Evolutionary conservation across 2,113 vertebrate genomes (phyloP).

Genomic region (Paramisgurnus dabryanus): DNA sequence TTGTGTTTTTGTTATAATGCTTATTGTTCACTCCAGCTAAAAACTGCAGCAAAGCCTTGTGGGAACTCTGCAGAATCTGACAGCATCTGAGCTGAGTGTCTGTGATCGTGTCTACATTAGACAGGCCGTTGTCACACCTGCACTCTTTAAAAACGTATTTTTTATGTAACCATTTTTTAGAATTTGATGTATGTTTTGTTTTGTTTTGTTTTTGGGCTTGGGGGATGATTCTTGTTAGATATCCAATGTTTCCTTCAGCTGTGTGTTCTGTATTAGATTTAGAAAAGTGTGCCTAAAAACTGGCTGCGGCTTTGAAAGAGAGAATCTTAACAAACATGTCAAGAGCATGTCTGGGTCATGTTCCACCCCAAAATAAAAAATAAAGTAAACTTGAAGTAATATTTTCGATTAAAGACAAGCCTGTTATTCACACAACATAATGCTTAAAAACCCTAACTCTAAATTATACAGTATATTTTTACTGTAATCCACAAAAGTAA

Average conservation of each 20-base stretch:
- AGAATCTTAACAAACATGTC: background rate
- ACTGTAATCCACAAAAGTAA: background rate
- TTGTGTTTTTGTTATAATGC: slow-evolving; percentile 22
- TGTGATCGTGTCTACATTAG: slow-evolving; percentile 15
- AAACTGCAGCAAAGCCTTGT: slow-evolving; percentile 36
- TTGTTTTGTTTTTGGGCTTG: background rate
- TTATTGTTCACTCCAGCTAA: slow-evolving; percentile 21
- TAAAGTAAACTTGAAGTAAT: background rate
- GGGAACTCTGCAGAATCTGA: background rate
- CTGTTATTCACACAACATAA: background rate
- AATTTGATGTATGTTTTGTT: slow-evolving; percentile 12
- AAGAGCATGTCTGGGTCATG: slow-evolving; percentile 2
- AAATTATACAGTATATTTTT: background rate
- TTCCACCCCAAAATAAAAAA: slow-evolving; percentile 1
- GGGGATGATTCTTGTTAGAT: background rate
- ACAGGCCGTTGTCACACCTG: slow-evolving; percentile 22
- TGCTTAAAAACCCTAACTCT: no score
- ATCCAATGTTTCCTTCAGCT: background rate
- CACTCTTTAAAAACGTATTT: slow-evolving; percentile 20
- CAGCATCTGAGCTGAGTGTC: slow-evolving; percentile 13
- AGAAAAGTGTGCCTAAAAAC: slow-evolving; percentile 7
- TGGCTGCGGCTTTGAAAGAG: background rate
- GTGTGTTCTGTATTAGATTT: slow-evolving; percentile 3
- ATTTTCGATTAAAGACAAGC: background rate
- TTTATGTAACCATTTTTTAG: background rate